A percentile compares a stretch with the other conserved stretches of the same genome.
Evolutionary conservation across 2,888 invertebrate species (phyloP).

Genomic region (Drosophila affinis): DNA sequence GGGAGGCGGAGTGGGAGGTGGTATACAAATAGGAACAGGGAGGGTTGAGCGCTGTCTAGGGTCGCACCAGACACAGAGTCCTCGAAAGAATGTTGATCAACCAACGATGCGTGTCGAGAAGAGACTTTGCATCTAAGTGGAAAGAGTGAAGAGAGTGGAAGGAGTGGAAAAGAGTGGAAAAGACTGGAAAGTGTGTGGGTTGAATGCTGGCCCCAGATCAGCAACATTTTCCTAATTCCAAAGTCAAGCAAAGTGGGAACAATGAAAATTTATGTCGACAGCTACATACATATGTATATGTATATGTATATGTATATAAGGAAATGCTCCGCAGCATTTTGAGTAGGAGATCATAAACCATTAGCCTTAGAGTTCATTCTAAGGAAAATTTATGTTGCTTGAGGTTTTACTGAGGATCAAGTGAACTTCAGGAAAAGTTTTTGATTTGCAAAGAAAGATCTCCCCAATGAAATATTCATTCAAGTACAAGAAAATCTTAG

Average conservation of each 20-base stretch:
- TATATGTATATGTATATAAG: neutral
- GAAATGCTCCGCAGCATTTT: constrained; percentile 6
- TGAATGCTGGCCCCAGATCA: constrained; percentile 1
- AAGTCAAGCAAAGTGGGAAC: constrained; percentile 9
- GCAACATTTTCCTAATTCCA: constrained; percentile 30
- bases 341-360: neutral
- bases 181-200: constrained; percentile 9
- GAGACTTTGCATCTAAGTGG: constrained; percentile 19
- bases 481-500: neutral
- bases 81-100: constrained; percentile 60
- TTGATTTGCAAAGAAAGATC: neutral
- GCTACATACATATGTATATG: neutral
- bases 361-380: neutral
- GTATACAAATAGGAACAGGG: constrained; percentile 12
- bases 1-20: constrained; percentile 2
- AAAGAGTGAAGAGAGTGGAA: neutral
- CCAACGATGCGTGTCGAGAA: constrained; percentile 59
- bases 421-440: no score
- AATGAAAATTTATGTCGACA: constrained; percentile 62
- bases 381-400: neutral
- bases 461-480: no score
- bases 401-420: neutral
- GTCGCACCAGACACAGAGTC: neutral
- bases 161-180: constrained; percentile 6
- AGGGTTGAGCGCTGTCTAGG: neutral